Evolutionary conservation across 1,140 invertebrate genomes (phyloP).

Genomic region (Drosophila orosa): DNA sequence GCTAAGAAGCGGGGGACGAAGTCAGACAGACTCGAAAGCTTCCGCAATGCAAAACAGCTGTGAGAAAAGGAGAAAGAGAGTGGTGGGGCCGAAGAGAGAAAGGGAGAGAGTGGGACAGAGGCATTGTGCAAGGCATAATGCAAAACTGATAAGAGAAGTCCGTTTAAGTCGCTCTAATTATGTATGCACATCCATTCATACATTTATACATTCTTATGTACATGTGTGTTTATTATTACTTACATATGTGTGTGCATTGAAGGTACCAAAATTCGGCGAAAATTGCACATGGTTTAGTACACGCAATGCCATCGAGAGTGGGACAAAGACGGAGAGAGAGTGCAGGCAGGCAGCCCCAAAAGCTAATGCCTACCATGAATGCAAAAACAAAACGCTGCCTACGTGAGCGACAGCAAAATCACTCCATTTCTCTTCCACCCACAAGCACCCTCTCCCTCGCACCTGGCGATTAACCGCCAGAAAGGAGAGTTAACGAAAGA

Average conservation of each 20-base stretch:
- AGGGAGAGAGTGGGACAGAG: conserved; percentile 1
- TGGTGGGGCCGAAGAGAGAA: neutral
- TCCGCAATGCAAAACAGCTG: conserved; percentile 72
- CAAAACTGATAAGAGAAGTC: conserved; percentile 53
- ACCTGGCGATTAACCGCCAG: conserved; percentile 9
- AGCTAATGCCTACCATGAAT: conserved; percentile 15
- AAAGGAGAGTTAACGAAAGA: neutral
- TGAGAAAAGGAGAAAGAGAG: conserved; percentile 8
- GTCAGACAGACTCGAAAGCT: conserved; percentile 55
- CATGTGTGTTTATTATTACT: conserved; percentile 1
- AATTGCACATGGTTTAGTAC: conserved; percentile 60
- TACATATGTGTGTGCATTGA: conserved; percentile 6
- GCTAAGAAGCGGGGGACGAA: conserved; percentile 47
- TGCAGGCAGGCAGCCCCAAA: conserved; percentile 8
- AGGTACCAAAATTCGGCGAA: conserved; percentile 45
- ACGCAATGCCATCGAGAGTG: conserved; percentile 19
- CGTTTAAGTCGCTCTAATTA: conserved; percentile 25
- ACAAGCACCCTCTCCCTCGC: neutral
- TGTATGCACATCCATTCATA: neutral
- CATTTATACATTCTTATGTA: neutral
- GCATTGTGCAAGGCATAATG: conserved; percentile 53
- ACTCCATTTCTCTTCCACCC: conserved; percentile 20
- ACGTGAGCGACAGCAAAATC: conserved; percentile 57
- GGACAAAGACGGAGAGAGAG: conserved; percentile 7
- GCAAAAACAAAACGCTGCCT: conserved; percentile 68